phyloP scores from a whole-genome alignment of 1,140 invertebrate species.

The Cydia strobilella region DNA sequence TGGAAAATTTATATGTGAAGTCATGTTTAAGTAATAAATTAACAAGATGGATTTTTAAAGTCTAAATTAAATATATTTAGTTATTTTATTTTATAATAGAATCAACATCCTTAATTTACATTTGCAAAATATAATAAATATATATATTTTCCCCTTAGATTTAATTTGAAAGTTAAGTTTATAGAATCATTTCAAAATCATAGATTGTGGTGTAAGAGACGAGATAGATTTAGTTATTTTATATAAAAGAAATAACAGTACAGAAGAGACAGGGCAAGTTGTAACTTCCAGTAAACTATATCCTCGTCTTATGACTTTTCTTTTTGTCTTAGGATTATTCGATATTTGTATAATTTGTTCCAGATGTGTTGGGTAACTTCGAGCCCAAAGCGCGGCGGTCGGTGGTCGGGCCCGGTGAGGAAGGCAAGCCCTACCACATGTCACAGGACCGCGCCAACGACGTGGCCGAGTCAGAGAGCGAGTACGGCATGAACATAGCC shows the following conservation, averaged over 20 bases:
- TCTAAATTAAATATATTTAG: too few species aligned
- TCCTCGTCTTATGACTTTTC: neutral
- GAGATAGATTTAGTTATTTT: neutral
- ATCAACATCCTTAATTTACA: too few species aligned
- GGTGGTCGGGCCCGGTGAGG: constrained; percentile 91
- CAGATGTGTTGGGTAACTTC: constrained; percentile 80
- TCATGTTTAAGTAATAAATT: too few species aligned
- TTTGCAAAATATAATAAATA: too few species aligned
- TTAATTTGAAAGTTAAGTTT: too few species aligned
- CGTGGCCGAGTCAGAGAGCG: constrained; percentile 85
- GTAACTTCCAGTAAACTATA: neutral
- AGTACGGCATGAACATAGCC: constrained; percentile 98
- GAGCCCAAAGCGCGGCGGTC: constrained; percentile 83
- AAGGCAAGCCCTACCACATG: constrained; percentile 88
- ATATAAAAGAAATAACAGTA: neutral
- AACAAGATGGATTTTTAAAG: too few species aligned
- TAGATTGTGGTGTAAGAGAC: too few species aligned
- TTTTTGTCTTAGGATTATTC: neutral
- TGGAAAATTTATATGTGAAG: too few species aligned
- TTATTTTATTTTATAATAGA: too few species aligned
- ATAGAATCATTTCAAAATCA: too few species aligned
- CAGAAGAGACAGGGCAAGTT: neutral
- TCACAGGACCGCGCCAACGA: constrained; percentile 88
- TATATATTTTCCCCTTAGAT: too few species aligned
- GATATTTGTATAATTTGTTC: neutral